These are phyloP conservation scores for Beris chalybata DNA, from an alignment of 2,888 invertebrate genomes.

Conservation along the genomic window DNA sequence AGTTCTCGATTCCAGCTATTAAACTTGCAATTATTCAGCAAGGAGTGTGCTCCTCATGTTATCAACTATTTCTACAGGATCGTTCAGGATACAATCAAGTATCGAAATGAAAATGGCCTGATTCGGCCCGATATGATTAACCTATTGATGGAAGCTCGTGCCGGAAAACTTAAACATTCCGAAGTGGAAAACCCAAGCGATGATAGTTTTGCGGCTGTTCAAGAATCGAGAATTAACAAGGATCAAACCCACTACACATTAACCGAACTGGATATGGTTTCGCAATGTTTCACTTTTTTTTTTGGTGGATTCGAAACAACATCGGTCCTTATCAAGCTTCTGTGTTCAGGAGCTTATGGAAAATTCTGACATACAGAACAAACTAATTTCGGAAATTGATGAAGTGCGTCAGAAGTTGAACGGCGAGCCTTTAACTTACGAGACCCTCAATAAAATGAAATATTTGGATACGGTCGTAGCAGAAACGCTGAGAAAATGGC, in stretches of 20 bases:
- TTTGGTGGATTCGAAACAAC: conserved; percentile 62
- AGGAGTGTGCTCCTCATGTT: neutral
- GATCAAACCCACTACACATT: conserved; percentile 44
- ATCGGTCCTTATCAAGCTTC: conserved; percentile 57
- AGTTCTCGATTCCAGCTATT: neutral
- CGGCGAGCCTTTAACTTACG: conserved; percentile 60
- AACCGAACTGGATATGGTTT: conserved; percentile 60
- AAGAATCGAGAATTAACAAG: conserved; percentile 20
- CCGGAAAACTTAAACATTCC: conserved; percentile 37
- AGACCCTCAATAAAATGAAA: conserved; percentile 61
- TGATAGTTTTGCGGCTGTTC: neutral
- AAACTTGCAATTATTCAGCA: neutral
- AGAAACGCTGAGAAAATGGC: conserved; percentile 61
- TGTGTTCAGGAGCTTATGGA: conserved; percentile 62
- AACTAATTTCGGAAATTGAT: conserved; percentile 60
- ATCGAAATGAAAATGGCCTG: conserved; percentile 40
- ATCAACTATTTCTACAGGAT: neutral
- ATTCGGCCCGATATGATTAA: conserved; percentile 62
- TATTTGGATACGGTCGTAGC: conserved; percentile 63
- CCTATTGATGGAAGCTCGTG: conserved; percentile 58
- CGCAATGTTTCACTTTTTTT: conserved; percentile 62
- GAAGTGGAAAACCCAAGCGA: neutral
- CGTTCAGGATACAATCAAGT: neutral
- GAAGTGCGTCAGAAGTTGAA: conserved; percentile 54
- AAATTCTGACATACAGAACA: conserved; percentile 62